These are phyloP conservation scores for Noctuana brunneofusca DNA, from an alignment of 2,888 invertebrate genomes.

Conservation along the genomic window DNA sequence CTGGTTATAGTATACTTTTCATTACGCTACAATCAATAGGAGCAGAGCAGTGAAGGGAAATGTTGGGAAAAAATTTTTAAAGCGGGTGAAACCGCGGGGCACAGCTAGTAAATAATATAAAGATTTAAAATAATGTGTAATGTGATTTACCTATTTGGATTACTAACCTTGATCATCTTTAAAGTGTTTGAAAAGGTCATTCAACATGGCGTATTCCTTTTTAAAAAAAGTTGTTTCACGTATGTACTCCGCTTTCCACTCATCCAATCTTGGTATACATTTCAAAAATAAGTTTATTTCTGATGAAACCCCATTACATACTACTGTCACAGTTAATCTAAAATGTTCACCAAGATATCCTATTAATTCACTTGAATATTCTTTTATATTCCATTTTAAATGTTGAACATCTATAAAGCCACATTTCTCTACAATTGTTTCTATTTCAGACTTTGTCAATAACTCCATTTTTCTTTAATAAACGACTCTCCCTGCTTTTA, in stretches of 20 bases:
- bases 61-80: too few species aligned
- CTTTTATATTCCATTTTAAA: conserved; percentile 52
- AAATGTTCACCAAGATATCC: conserved; percentile 72
- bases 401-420: conserved; percentile 44
- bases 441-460: conserved; percentile 53
- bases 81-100: too few species aligned
- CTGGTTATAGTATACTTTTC: background rate
- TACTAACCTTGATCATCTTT: conserved; percentile 54
- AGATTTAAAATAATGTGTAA: too few species aligned
- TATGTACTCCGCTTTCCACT: conserved; percentile 69
- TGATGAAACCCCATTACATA: conserved; percentile 41
- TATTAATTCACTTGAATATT: conserved; percentile 58
- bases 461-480: conserved; percentile 52
- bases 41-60: too few species aligned
- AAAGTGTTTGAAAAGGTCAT: conserved; percentile 59
- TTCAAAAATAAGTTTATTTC: conserved; percentile 82
- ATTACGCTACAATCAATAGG: too few species aligned
- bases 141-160: background rate
- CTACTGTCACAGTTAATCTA: conserved; percentile 52
- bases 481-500: background rate
- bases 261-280: conserved; percentile 78
- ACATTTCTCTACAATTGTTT: conserved; percentile 49
- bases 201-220: conserved; percentile 66
- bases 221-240: conserved; percentile 59
- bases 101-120: too few species aligned